phyloP scores from a whole-genome alignment of 2,888 invertebrate genomes.

The Leptopterna dolabrata region DNA sequence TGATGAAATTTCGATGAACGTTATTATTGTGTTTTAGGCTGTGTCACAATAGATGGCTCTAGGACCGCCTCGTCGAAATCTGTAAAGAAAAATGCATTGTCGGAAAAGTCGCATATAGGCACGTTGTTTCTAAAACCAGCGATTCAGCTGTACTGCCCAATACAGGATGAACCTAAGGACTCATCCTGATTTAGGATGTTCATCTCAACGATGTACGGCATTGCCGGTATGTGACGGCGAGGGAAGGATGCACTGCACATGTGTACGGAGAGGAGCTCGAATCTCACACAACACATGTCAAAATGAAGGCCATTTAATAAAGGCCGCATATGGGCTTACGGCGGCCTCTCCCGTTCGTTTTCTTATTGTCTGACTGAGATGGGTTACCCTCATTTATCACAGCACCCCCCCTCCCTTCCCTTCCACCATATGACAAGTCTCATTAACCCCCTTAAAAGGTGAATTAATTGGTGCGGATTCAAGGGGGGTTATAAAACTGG shows the following conservation, averaged over 20 bases:
- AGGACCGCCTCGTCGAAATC: too few species aligned
- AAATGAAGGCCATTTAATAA: slow-evolving; percentile 17
- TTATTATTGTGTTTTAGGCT: too few species aligned
- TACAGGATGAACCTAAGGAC: too few species aligned
- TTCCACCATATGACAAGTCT: background rate
- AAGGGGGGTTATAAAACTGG: background rate
- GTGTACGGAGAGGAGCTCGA: background rate
- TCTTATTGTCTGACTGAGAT: background rate
- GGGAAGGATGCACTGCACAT: background rate
- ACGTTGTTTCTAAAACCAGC: too few species aligned
- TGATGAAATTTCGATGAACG: too few species aligned
- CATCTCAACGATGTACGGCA: background rate
- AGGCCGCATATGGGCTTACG: background rate
- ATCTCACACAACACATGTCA: slow-evolving; percentile 37
- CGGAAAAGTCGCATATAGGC: too few species aligned
- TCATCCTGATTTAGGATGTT: background rate
- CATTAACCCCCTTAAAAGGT: background rate
- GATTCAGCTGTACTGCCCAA: too few species aligned
- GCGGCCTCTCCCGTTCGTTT: background rate
- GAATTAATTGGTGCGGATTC: background rate
- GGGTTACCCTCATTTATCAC: background rate
- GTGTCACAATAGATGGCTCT: too few species aligned
- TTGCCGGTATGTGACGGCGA: background rate
- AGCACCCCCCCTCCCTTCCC: background rate
- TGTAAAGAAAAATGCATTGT: too few species aligned